Base-by-base conservation (phyloP, 2,797 vertebrate genomes). In the Schizothorax lantsangensis region DNA sequence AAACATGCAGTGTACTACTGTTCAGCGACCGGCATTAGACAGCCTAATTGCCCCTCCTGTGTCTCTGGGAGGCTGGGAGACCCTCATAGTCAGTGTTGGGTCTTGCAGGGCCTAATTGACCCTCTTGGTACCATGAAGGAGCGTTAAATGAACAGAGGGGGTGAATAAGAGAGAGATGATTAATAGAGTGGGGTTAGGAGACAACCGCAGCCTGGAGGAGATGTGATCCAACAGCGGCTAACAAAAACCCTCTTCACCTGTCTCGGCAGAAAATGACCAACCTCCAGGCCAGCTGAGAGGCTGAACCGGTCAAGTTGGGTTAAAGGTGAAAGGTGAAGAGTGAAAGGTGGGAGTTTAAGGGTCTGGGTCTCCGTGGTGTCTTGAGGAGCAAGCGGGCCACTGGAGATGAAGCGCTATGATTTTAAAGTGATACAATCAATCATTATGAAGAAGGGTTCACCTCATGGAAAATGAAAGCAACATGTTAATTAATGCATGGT, bases 121-220 rank as follows among this genome's bases (percentile, higher is more conserved):
- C 98, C 98, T 98, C 97, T 97, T 97, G 98, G 96, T 97, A 97
- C 97, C 95, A 96, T 95, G 95, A 96, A 95, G 95, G 96, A 97
- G 96, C 93, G 97, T 97, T 98, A 97, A 97, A 97, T 96, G 97
- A 97, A 97, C 96, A 96, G 95, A 96, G 95, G 96, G 96, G 93
- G 96, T 97, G 98, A 98, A 97, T 98, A 98, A 98, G 96, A 97
- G 96, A 95, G 95, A 93, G 94, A 98, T 99, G 98, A 99, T 99
- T 99, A 99, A 99, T 98, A 98, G 97, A 96, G 93, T 57, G 81
- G 83, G 96, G 94, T 96, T 97, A 97, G 94, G 94, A 85, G 95
- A 92, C 93, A 96, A 96, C 96, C 95, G 94, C 94, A 92, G 92
- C 92, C 93, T 96, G 93, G 91, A 47, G 84, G 93, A 94, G 94